Conservation (phyloP, 2,888 invertebrate species). For the Melinaea marsaeus region DNA sequence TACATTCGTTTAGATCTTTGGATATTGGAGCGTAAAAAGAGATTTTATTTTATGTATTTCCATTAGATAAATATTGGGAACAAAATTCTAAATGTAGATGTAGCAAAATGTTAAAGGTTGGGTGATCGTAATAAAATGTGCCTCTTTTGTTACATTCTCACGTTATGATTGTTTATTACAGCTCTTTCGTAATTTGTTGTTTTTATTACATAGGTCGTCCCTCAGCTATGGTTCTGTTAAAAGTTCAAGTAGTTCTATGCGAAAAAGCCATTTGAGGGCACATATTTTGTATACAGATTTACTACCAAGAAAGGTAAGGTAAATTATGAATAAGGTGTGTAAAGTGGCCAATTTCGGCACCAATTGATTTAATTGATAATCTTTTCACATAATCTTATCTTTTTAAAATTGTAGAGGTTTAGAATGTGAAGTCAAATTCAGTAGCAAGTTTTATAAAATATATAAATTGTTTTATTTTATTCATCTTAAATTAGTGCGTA, state of each 20-base stretch:
- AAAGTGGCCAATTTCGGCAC: too few species aligned
- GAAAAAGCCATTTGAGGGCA: constrained; percentile 41
- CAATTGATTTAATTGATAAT: too few species aligned
- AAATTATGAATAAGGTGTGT: constrained; percentile 42
- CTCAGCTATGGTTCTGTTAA: constrained; percentile 43
- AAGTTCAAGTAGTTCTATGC: constrained; percentile 36
- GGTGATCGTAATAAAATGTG: background rate
- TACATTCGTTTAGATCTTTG: constrained; percentile 17
- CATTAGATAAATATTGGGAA: background rate
- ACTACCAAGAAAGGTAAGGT: constrained; percentile 42
- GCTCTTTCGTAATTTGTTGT: too few species aligned
- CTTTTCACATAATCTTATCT: too few species aligned
- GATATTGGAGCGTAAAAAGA: constrained; percentile 13
- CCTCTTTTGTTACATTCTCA: background rate
- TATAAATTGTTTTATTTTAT: background rate
- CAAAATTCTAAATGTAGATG: background rate
- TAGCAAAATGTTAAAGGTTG: background rate
- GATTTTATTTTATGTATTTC: background rate
- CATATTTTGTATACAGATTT: constrained; percentile 49
- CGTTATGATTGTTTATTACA: too few species aligned
- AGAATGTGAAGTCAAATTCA: too few species aligned
- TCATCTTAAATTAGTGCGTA: background rate
- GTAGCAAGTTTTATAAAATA: too few species aligned
- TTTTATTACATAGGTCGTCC: constrained; percentile 39
- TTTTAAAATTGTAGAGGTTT: too few species aligned